These are phyloP conservation scores for Epinotia bilunana DNA, from an alignment of 2,888 invertebrate species.

Conservation along the genomic window DNA sequence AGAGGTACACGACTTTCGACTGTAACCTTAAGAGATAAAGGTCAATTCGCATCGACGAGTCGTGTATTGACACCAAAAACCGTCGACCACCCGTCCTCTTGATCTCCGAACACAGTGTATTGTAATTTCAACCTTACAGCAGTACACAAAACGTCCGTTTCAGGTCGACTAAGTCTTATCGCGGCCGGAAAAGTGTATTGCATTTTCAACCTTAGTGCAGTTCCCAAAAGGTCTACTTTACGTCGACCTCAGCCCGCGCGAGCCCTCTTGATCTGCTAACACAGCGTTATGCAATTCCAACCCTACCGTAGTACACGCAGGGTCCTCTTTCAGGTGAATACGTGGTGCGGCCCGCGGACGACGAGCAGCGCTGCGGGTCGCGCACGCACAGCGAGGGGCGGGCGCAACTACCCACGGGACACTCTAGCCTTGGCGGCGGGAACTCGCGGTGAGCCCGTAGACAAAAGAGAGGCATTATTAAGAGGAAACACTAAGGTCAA, in stretches of 20 bases:
- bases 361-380: constrained; percentile 66
- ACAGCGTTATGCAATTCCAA: background rate
- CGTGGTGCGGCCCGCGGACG: constrained; percentile 86
- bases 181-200: too few species aligned
- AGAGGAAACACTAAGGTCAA: too few species aligned
- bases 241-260: too few species aligned
- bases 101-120: background rate
- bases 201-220: too few species aligned
- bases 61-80: too few species aligned
- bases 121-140: background rate
- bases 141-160: background rate
- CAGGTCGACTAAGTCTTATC: too few species aligned
- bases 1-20: background rate
- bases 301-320: background rate
- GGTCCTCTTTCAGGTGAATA: constrained; percentile 6
- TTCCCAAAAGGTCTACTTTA: too few species aligned
- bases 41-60: too few species aligned
- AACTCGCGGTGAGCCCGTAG: constrained; percentile 57
- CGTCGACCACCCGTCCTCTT: too few species aligned
- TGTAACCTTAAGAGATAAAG: background rate
- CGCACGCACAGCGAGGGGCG: constrained; percentile 82
- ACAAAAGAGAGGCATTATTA: too few species aligned
- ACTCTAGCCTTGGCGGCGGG: constrained; percentile 65
- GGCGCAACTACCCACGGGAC: constrained; percentile 57
- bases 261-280: too few species aligned